These are phyloP conservation scores for Hylaea fasciaria DNA, from an alignment of 2,888 invertebrate species.

Conservation along the genomic window DNA sequence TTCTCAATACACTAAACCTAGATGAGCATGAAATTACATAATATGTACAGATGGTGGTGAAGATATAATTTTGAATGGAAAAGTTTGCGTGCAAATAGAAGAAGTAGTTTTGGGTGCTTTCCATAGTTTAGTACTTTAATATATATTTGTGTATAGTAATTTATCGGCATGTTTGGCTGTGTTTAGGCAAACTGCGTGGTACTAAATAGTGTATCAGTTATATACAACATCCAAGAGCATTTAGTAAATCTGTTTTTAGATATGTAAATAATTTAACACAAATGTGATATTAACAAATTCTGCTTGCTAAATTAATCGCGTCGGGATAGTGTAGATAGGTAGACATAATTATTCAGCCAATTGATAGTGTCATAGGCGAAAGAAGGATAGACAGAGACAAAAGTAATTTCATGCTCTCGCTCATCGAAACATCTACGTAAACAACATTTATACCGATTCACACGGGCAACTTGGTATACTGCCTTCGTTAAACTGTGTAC, in stretches of 20 bases:
- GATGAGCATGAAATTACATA: conserved; percentile 81
- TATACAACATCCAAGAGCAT: background rate
- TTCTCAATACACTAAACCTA: conserved; percentile 81
- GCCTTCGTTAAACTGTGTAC: conserved; percentile 44
- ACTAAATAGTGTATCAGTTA: background rate
- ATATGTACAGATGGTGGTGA: conserved; percentile 51
- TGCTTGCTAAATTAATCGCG: background rate
- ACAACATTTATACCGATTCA: conserved; percentile 77
- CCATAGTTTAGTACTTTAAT: conserved; percentile 11
- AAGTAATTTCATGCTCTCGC: conserved; percentile 80
- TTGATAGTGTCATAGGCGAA: conserved; percentile 44
- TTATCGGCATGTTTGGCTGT: conserved; percentile 6
- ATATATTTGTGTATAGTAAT: conserved; percentile 12
- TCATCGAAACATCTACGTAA: conserved; percentile 66
- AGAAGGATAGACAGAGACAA: conserved; percentile 47
- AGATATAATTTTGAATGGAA: conserved; percentile 26
- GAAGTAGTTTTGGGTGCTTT: conserved; percentile 29
- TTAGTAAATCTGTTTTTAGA: no score
- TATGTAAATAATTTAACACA: no score
- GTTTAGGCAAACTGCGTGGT: background rate
- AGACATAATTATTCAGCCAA: conserved; percentile 28
- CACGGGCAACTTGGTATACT: conserved; percentile 73
- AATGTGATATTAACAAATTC: no score
- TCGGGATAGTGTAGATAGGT: background rate
- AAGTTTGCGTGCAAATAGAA: conserved; percentile 43